Percentiles rank a stretch among this genome's conserved stretches.
Conservation (phyloP, 2,113 vertebrate species). For the Sylvilagus bachmani region DNA sequence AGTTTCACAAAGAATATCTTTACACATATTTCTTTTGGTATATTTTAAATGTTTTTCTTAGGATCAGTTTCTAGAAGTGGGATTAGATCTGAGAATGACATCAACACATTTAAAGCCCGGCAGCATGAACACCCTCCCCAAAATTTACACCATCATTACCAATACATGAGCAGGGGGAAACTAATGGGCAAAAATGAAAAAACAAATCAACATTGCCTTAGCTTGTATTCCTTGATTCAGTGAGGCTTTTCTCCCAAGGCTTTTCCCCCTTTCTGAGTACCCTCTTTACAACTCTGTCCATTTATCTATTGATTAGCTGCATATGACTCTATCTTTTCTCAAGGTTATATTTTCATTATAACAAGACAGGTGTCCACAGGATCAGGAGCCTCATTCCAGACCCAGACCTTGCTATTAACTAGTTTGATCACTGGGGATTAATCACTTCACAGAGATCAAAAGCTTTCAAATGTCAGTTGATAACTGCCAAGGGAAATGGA, state of each 20-base stretch:
- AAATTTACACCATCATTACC: not conserved
- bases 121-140: not conserved
- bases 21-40: not conserved
- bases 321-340: not conserved
- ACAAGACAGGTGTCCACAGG: not conserved
- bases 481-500: not conserved
- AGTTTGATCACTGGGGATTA: not conserved
- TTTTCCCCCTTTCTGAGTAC: not conserved
- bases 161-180: not conserved
- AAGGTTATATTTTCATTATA: not conserved
- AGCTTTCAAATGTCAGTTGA: not conserved
- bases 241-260: not conserved
- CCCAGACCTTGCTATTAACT: not conserved
- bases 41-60: not conserved
- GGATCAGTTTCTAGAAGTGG: slow-evolving; percentile 24
- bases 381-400: not conserved
- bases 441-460: not conserved
- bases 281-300: not conserved
- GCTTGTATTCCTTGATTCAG: slow-evolving; percentile 1
- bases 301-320: not conserved
- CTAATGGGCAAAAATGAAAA: not conserved
- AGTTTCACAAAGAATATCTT: not conserved
- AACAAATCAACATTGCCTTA: not conserved
- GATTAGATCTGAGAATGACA: not conserved
- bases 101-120: not conserved